A percentile compares a stretch with the other conserved stretches of the same genome.
Conservation (phyloP, 2,113 vertebrate species). For the Pavo muticus region DNA sequence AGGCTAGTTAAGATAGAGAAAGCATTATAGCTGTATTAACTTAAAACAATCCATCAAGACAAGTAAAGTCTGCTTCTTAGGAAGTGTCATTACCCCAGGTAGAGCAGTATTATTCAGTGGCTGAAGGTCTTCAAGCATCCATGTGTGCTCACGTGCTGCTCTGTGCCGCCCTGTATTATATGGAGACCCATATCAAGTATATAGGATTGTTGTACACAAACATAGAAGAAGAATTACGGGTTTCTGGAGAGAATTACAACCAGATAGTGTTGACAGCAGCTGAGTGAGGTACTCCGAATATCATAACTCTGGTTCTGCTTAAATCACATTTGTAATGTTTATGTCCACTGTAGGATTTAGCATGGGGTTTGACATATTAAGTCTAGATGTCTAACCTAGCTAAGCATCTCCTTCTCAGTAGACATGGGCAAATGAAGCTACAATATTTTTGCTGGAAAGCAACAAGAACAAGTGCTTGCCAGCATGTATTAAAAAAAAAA, state of each 20-base stretch:
- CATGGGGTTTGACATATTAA: background rate
- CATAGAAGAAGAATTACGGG: background rate
- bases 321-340: background rate
- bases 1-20: background rate
- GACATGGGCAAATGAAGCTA: background rate
- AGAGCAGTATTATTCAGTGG: background rate
- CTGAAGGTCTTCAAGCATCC: background rate
- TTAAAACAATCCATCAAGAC: background rate
- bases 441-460: background rate
- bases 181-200: accelerated
- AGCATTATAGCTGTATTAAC: background rate
- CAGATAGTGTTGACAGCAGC: background rate
- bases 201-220: background rate
- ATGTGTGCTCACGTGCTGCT: background rate
- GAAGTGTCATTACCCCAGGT: background rate
- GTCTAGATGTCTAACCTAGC: background rate
- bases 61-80: background rate
- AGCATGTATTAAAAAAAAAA: background rate
- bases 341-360: background rate
- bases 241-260: background rate
- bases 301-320: background rate
- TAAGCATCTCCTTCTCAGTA: background rate
- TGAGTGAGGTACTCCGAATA: background rate
- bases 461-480: background rate
- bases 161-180: background rate